Evolutionary conservation across 1,140 invertebrate species (phyloP).

Genomic region (Drosophila lini): DNA sequence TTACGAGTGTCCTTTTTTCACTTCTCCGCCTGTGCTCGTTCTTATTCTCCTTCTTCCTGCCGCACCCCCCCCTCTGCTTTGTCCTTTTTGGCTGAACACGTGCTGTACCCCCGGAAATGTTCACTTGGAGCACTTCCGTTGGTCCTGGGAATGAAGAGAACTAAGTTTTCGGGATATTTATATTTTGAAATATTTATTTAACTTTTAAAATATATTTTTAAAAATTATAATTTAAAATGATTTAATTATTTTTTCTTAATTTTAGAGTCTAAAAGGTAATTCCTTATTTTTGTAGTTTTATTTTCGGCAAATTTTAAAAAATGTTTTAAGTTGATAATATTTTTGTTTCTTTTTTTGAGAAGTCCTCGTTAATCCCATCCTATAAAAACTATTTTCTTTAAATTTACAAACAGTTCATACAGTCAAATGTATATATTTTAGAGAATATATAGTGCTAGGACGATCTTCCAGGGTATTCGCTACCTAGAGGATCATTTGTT

Average conservation of each 20-base stretch:
- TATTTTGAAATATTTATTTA: not conserved
- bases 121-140: not conserved
- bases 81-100: not conserved
- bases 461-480: not conserved
- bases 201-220: not conserved
- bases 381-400: too few relatives aligned
- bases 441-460: not conserved
- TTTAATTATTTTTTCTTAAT: too few relatives aligned
- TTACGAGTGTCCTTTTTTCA: conserved; percentile 75
- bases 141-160: not conserved
- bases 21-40: conserved; percentile 13
- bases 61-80: too few relatives aligned
- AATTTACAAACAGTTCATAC: too few relatives aligned
- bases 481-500: not conserved
- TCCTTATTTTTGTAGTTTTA: too few relatives aligned
- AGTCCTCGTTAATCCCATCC: too few relatives aligned
- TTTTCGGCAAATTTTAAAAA: too few relatives aligned
- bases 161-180: too few relatives aligned
- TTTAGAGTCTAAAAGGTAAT: too few relatives aligned
- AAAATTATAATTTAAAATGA: too few relatives aligned
- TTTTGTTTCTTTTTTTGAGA: too few relatives aligned
- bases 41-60: conserved; percentile 2
- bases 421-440: not conserved
- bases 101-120: conserved; percentile 8
- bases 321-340: too few relatives aligned